A percentile compares a stretch with the other conserved stretches of the same genome.
Conservation (phyloP, 2,113 vertebrate genomes). For the Cochlearius cochlearius region DNA sequence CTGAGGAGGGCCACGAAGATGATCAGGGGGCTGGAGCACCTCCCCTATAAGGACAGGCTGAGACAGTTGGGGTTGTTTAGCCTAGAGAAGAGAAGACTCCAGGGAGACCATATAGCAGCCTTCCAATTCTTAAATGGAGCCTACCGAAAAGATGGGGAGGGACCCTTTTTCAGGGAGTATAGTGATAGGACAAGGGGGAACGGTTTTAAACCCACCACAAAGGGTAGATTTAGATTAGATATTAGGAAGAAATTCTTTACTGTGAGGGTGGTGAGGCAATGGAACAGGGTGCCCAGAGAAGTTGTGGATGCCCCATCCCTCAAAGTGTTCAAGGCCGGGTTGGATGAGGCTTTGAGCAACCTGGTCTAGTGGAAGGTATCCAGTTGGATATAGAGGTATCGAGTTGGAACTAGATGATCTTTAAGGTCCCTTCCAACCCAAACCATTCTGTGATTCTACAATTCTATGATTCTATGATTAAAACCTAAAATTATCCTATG, state of each 20-base stretch:
- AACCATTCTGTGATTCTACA: neutral
- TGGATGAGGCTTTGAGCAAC: neutral
- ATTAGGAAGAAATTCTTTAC: neutral
- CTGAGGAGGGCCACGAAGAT: neutral
- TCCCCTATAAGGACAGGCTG: neutral
- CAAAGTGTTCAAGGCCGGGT: neutral
- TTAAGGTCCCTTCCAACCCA: neutral
- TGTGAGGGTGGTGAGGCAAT: neutral
- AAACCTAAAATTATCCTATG: neutral
- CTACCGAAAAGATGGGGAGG: neutral
- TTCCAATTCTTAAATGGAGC: neutral
- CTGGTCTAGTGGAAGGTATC: neutral
- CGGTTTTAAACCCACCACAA: neutral
- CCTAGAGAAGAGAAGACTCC: neutral
- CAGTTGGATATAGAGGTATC: no score
- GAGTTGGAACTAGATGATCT: neutral
- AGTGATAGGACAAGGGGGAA: neutral
- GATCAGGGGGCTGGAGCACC: neutral
- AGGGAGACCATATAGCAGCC: neutral
- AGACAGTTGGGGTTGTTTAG: neutral
- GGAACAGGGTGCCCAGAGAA: neutral
- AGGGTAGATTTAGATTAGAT: neutral
- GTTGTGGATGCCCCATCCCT: neutral
- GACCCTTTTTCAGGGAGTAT: neutral
- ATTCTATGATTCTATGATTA: neutral